Evolutionary conservation across 2,797 vertebrate species (phyloP).

Genomic region (Falco rusticolus): DNA sequence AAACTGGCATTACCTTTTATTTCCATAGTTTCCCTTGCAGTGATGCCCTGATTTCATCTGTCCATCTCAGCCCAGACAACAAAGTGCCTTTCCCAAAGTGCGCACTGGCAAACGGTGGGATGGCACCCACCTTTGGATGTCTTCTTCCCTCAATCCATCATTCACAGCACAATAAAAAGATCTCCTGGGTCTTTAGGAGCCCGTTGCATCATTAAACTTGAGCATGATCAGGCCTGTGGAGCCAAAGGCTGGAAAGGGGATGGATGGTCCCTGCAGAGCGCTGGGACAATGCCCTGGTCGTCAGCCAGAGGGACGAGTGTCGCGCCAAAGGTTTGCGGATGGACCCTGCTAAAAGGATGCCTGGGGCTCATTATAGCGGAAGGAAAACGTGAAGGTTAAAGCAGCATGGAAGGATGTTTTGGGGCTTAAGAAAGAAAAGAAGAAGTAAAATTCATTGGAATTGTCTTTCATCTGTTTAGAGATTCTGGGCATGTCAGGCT

Average conservation of each 20-base stretch:
- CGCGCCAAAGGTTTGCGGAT: background rate
- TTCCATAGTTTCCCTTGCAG: background rate
- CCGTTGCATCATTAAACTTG: background rate
- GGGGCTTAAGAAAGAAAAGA: background rate
- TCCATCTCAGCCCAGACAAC: background rate
- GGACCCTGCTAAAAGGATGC: background rate
- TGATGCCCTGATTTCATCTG: background rate
- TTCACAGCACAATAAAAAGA: fast-evolving
- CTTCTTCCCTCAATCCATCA: background rate
- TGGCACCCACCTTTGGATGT: background rate
- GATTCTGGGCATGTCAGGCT: background rate
- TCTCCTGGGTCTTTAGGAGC: background rate
- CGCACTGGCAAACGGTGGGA: background rate
- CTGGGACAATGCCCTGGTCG: background rate
- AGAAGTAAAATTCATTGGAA: background rate
- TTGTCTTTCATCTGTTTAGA: background rate
- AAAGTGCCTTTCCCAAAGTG: background rate
- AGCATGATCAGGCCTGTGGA: background rate
- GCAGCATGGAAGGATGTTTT: background rate
- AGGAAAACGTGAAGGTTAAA: constrained; percentile 28
- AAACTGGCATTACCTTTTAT: background rate
- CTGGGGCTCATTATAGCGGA: constrained; percentile 32
- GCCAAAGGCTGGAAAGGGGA: background rate
- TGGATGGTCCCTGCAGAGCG: background rate
- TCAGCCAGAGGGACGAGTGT: background rate